A percentile compares a stretch with the other conserved stretches of the same genome.
These are phyloP conservation scores for Scatophagus argus DNA, from an alignment of 2,113 vertebrate genomes.

Conservation along the genomic window DNA sequence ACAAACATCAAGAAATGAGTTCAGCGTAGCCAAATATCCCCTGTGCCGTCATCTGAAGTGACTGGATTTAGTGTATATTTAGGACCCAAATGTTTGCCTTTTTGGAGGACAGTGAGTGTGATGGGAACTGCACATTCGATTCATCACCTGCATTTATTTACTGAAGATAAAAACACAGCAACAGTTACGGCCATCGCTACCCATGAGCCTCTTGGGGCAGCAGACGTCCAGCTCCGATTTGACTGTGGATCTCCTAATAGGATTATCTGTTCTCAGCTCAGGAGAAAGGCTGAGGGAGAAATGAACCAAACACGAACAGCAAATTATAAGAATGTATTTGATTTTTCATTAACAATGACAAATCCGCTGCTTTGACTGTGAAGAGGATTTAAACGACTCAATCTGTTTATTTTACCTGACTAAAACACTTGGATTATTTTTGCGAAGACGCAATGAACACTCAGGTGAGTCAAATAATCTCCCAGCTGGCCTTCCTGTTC, in stretches of 20 bases:
- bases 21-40: neutral
- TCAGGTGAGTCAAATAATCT: slow-evolving; percentile 60
- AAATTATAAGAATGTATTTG: neutral
- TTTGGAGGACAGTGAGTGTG: neutral
- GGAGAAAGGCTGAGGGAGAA: slow-evolving; percentile 28
- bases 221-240: slow-evolving; percentile 35
- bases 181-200: slow-evolving; percentile 17
- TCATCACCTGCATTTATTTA: neutral
- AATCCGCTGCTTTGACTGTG: neutral
- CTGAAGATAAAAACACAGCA: slow-evolving; percentile 8
- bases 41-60: neutral
- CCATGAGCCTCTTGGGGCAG: slow-evolving; percentile 68
- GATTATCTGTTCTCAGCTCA: slow-evolving; percentile 76
- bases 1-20: neutral
- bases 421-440: slow-evolving; percentile 2
- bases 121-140: neutral
- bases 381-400: slow-evolving; percentile 1
- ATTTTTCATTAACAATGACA: neutral
- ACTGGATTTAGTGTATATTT: neutral
- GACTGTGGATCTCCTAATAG: slow-evolving; percentile 79
- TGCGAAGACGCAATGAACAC: slow-evolving; percentile 29
- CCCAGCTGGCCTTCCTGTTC: neutral
- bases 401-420: neutral
- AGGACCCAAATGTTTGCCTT: neutral
- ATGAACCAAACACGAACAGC: slow-evolving; percentile 18